These are phyloP conservation scores for Athalia rosae DNA, from an alignment of 2,888 invertebrate species.

Conservation along the genomic window DNA sequence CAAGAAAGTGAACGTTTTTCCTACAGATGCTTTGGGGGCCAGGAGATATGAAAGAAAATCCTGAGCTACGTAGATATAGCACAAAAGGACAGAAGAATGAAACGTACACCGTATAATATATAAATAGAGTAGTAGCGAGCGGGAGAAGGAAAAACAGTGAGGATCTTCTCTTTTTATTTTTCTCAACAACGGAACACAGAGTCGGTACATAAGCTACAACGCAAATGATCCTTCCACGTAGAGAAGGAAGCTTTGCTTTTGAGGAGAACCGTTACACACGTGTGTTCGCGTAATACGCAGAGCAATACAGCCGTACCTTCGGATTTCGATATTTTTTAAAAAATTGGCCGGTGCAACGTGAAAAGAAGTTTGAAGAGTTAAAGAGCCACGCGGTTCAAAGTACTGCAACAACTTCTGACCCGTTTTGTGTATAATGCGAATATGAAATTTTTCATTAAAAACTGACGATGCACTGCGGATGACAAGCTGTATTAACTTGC, in stretches of 20 bases:
- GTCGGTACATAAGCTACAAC: no score
- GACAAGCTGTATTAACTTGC: not conserved
- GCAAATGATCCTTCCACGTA: no score
- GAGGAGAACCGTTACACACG: no score
- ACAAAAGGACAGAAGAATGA: not conserved
- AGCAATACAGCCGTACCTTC: no score
- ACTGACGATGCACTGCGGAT: not conserved
- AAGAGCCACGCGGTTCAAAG: constrained; percentile 1
- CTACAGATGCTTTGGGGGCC: not conserved
- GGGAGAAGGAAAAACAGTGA: no score
- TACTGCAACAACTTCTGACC: not conserved
- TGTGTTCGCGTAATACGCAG: no score
- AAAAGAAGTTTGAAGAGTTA: not conserved
- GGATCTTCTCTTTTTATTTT: no score
- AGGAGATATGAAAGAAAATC: not conserved
- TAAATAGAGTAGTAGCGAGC: not conserved
- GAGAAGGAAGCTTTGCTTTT: no score
- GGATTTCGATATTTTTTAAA: not conserved
- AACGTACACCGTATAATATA: not conserved
- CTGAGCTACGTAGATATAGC: not conserved
- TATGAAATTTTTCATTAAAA: not conserved
- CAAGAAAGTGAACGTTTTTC: not conserved
- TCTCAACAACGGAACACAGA: no score
- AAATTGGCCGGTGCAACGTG: not conserved
- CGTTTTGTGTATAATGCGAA: not conserved